Conservation (phyloP, 1,140 invertebrate genomes). For the Drosophila navojoa region DNA sequence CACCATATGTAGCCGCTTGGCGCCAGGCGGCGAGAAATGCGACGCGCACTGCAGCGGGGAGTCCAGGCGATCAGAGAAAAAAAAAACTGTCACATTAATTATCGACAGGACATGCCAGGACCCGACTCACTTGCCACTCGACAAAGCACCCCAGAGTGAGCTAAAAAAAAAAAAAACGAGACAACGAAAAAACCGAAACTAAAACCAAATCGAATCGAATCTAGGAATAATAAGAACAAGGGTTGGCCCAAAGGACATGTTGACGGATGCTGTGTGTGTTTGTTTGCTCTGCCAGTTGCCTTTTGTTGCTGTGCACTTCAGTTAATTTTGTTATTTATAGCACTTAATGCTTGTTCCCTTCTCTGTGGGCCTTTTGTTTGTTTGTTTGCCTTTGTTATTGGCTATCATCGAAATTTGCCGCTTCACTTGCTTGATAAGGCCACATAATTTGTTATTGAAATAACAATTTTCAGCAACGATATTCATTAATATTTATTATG, state of each 20-base stretch:
- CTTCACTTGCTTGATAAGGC: constrained; percentile 31
- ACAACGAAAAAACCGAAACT: neutral
- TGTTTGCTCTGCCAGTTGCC: constrained; percentile 11
- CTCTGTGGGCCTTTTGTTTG: constrained; percentile 29
- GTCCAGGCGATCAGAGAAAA: constrained; percentile 5
- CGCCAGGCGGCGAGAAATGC: constrained; percentile 62
- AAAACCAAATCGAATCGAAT: constrained; percentile 23
- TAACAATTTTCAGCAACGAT: constrained; percentile 17
- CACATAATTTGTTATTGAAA: constrained; percentile 43
- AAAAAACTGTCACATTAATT: constrained; percentile 63
- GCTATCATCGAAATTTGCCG: constrained; percentile 45
- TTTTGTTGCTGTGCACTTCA: constrained; percentile 71
- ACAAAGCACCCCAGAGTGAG: constrained; percentile 17
- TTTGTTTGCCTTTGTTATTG: constrained; percentile 29
- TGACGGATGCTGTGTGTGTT: constrained; percentile 9
- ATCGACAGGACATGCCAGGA: constrained; percentile 55
- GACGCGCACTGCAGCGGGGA: constrained; percentile 40
- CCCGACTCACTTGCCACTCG: constrained; percentile 69
- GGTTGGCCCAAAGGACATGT: constrained; percentile 46
- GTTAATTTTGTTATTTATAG: constrained; percentile 71
- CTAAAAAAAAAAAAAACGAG: neutral
- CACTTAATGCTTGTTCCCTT: constrained; percentile 13
- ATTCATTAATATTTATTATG: constrained; percentile 9
- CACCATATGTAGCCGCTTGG: constrained; percentile 32
- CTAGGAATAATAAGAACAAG: constrained; percentile 28